Conservation (phyloP, 2,113 vertebrate species). For the Struthidea cinerea region DNA sequence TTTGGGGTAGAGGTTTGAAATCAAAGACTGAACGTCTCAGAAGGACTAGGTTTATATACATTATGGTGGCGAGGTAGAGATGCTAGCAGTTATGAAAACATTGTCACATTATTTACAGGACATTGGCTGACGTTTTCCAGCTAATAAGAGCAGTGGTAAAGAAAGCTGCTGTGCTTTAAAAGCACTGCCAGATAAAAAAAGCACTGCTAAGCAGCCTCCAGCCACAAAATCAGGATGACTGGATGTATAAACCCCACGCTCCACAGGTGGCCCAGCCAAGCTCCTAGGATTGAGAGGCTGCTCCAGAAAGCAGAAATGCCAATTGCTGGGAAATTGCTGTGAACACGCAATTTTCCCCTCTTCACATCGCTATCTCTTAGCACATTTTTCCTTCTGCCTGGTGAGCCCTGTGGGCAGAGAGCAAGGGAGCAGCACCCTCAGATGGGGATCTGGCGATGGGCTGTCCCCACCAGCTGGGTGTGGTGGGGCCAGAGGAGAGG, state of each 20-base stretch:
- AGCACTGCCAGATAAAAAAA: neutral
- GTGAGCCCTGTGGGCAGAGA: neutral
- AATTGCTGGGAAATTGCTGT: neutral
- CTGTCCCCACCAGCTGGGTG: neutral
- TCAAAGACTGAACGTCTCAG: neutral
- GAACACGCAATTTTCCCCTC: neutral
- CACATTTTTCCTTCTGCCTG: neutral
- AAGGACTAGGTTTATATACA: neutral
- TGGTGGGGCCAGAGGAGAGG: neutral
- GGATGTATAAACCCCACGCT: accelerated
- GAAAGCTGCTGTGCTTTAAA: neutral
- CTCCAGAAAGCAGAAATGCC: neutral
- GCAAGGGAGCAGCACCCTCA: accelerated
- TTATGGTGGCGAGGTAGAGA: neutral
- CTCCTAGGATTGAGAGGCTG: neutral
- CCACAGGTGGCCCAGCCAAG: neutral
- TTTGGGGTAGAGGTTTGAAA: neutral
- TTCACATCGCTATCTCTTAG: neutral
- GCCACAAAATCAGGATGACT: neutral
- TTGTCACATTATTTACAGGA: neutral
- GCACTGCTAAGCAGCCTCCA: neutral
- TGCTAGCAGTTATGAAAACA: neutral
- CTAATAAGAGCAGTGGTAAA: neutral
- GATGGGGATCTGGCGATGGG: accelerated
- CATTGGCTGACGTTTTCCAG: neutral